These are phyloP conservation scores for Rhipidura dahli DNA, from an alignment of 2,113 vertebrate species.

Conservation along the genomic window DNA sequence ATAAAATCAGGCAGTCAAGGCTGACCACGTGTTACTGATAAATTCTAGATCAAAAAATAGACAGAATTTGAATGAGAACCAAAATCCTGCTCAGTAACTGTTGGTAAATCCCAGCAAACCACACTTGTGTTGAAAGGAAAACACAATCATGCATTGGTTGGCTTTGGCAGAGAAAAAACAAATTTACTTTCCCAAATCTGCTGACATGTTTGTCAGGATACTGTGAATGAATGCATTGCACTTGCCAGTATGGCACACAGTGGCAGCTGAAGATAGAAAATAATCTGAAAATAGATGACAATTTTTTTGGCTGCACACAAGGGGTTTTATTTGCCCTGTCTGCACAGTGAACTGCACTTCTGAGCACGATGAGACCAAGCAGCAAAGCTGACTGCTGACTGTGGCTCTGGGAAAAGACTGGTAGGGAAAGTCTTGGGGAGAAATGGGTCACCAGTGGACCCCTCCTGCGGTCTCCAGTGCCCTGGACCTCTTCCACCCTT, in stretches of 20 bases:
- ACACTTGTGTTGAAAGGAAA: neutral
- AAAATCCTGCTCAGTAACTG: neutral
- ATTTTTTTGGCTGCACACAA: neutral
- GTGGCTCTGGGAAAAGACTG: neutral
- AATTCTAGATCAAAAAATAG: neutral
- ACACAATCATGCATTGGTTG: neutral
- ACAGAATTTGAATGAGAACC: neutral
- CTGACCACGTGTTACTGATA: neutral
- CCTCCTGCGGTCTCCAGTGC: neutral
- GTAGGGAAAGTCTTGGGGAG: neutral
- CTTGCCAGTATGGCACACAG: neutral
- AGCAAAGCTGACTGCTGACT: neutral
- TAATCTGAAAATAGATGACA: neutral
- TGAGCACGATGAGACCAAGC: neutral
- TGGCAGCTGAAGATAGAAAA: neutral
- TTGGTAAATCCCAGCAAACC: conserved; percentile 19
- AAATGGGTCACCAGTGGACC: neutral
- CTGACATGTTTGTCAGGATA: neutral
- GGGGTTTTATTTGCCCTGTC: neutral
- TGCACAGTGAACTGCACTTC: neutral
- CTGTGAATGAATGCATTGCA: neutral
- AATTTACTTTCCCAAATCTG: neutral
- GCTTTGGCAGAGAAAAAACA: neutral
- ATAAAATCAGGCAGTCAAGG: neutral
- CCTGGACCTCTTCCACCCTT: neutral